phyloP scores from a whole-genome alignment of 1,140 invertebrate species.

The Bombus ignitus region DNA sequence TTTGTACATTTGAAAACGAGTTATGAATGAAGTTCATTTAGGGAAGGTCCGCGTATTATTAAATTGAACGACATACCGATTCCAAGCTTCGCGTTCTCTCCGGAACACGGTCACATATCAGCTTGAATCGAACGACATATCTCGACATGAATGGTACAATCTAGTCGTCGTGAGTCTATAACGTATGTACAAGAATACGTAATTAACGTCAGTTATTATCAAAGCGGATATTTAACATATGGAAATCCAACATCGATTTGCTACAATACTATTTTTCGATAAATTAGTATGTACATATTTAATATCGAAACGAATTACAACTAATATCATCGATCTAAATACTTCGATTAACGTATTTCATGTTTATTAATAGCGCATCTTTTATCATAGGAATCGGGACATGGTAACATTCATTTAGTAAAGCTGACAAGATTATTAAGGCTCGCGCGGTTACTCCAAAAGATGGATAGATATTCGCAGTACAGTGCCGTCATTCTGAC shows the following conservation, averaged over 20 bases:
- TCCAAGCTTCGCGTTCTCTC: not conserved
- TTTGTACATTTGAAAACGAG: not conserved
- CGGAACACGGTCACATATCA: not conserved
- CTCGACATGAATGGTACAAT: conserved; percentile 59
- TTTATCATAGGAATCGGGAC: conserved; percentile 85
- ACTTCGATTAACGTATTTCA: not conserved
- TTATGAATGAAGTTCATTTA: conserved; percentile 66
- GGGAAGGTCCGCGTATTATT: conserved; percentile 43
- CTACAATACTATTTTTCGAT: not conserved
- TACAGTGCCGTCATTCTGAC: conserved; percentile 98
- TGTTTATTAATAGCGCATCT: not conserved
- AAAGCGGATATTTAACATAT: not conserved
- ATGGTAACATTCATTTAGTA: conserved; percentile 94
- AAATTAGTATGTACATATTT: no score
- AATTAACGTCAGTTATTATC: conserved; percentile 56
- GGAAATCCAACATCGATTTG: not conserved
- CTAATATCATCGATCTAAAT: no score
- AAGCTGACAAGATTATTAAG: conserved; percentile 97
- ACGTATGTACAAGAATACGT: not conserved
- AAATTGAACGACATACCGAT: conserved; percentile 14
- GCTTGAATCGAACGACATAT: conserved; percentile 29
- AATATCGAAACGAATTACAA: no score
- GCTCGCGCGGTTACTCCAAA: conserved; percentile 96
- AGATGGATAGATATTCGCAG: conserved; percentile 98
- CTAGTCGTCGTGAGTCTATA: conserved; percentile 4